Evolutionary conservation across 2,888 invertebrate genomes (phyloP).

Genomic region (Oxyteleia sp.): DNA sequence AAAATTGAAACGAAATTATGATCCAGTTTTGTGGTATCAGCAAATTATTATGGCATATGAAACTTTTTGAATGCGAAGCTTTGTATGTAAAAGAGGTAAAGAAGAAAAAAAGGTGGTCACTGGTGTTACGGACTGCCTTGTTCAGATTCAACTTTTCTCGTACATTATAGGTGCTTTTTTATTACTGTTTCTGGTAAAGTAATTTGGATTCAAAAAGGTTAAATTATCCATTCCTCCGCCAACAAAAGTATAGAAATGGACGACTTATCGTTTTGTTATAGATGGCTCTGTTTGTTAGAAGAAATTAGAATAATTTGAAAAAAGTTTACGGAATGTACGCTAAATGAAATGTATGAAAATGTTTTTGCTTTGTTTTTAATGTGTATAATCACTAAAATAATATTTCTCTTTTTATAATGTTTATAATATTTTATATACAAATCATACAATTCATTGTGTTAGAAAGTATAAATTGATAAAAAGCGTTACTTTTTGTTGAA

Average conservation of each 20-base stretch:
- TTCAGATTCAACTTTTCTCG: slow-evolving; percentile 49
- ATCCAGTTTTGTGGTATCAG: slow-evolving; percentile 19
- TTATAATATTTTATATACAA: too few species aligned
- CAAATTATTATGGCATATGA: slow-evolving; percentile 17
- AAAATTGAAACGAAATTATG: neutral
- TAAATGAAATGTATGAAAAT: too few species aligned
- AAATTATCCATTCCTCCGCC: slow-evolving; percentile 33
- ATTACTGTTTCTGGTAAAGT: slow-evolving; percentile 34
- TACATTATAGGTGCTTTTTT: slow-evolving; percentile 55
- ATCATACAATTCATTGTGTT: too few species aligned
- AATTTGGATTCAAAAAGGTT: slow-evolving; percentile 32
- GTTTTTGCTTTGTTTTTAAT: too few species aligned
- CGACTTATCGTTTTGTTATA: slow-evolving; percentile 10
- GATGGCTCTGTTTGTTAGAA: slow-evolving; percentile 12
- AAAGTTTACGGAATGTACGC: too few species aligned
- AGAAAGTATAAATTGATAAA: too few species aligned
- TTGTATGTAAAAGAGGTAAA: slow-evolving; percentile 24
- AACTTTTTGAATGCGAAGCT: slow-evolving; percentile 23
- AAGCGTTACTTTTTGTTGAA: neutral
- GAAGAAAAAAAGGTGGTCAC: slow-evolving; percentile 15
- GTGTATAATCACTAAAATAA: too few species aligned
- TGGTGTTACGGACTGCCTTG: slow-evolving; percentile 44
- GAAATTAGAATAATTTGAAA: neutral
- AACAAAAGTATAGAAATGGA: slow-evolving; percentile 34
- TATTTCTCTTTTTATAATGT: too few species aligned